These are phyloP conservation scores for Phylloscopus collybita DNA, from an alignment of 2,797 vertebrate species.

Conservation along the genomic window DNA sequence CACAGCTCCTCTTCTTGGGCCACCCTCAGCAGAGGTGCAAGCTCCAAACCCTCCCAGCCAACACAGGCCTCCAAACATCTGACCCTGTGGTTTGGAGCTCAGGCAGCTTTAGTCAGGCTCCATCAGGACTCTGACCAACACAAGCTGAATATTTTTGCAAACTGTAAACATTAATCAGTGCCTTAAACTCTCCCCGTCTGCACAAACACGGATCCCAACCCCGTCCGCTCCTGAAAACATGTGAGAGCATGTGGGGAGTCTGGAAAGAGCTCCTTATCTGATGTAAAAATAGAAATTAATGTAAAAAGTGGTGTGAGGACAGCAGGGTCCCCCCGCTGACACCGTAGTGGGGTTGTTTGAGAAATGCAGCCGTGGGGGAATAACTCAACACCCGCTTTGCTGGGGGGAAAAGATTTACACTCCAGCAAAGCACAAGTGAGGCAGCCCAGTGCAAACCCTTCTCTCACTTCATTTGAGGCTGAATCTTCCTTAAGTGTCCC, in stretches of 20 bases:
- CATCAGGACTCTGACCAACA: not conserved
- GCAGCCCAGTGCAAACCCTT: not conserved
- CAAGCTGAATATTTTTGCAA: not conserved
- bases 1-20: not conserved
- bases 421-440: fast-evolving
- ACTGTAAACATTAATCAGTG: not conserved
- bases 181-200: not conserved
- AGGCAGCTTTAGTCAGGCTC: not conserved
- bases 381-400: not conserved
- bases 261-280: not conserved
- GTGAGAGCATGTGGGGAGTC: not conserved
- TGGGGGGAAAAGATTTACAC: not conserved
- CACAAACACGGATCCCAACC: not conserved
- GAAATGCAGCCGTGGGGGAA: not conserved
- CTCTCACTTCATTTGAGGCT: not conserved
- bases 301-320: not conserved
- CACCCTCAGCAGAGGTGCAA: not conserved
- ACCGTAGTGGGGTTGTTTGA: not conserved
- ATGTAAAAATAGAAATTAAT: not conserved
- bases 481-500: not conserved
- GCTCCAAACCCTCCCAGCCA: not conserved
- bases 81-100: not conserved
- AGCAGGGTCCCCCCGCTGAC: not conserved
- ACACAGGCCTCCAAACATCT: not conserved
- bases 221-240: fast-evolving